These are phyloP conservation scores for Petrolisthes cinctipes DNA, from an alignment of 2,888 invertebrate genomes.

Conservation along the genomic window DNA sequence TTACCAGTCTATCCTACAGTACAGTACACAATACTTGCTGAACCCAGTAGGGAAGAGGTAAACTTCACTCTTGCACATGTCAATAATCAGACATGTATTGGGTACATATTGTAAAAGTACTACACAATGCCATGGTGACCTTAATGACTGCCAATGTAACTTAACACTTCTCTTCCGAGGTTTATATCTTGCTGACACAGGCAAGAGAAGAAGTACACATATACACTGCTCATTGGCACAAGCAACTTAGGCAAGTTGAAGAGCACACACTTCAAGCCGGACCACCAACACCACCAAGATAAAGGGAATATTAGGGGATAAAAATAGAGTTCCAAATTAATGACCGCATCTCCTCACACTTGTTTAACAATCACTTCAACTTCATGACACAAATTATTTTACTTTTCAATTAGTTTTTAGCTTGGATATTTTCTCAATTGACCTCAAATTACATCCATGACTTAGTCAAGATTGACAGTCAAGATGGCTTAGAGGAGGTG, in stretches of 20 bases:
- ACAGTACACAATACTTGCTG: neutral
- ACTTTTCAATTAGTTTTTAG: neutral
- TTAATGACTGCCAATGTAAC: no score
- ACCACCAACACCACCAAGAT: slow-evolving; percentile 54
- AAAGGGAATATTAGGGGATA: slow-evolving; percentile 34
- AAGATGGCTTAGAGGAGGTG: slow-evolving; percentile 22
- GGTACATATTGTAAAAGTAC: no score
- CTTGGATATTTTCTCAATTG: neutral
- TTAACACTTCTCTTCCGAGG: no score
- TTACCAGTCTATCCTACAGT: neutral
- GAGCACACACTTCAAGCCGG: slow-evolving; percentile 28
- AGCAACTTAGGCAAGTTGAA: slow-evolving; percentile 40
- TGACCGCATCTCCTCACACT: slow-evolving; percentile 51
- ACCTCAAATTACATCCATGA: no score
- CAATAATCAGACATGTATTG: no score
- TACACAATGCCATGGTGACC: no score
- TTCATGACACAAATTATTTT: neutral
- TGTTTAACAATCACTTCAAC: slow-evolving; percentile 37
- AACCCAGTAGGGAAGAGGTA: neutral
- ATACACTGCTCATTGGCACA: slow-evolving; percentile 17
- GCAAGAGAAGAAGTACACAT: neutral
- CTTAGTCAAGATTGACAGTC: neutral
- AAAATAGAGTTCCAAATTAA: slow-evolving; percentile 22
- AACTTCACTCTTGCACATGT: slow-evolving; percentile 1
- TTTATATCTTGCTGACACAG: no score